Evolutionary conservation across 2,888 invertebrate species (phyloP), one percentile per base, ranked within the genome.

Genomic region (Agrotis segetum): DNA sequence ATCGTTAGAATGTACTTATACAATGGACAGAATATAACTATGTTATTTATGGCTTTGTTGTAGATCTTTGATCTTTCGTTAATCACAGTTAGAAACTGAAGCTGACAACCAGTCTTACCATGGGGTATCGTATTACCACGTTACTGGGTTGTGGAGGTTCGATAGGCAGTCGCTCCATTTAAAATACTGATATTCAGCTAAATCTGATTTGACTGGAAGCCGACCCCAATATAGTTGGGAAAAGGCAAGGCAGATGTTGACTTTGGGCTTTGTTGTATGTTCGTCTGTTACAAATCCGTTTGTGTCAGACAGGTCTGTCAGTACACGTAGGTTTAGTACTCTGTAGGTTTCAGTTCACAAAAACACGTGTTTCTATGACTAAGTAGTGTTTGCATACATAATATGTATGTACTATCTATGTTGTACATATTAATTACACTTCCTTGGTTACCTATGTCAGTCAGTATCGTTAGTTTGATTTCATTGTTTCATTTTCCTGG

Each of bases 391-490:
- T 52, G 56, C 50, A 61, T 68, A 24, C 61, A 40, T 5, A 5
- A 5, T 29, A 29, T 5, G 5, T 40, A 1, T 40, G 40, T 7
- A 29, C n/a, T 50, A 17, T 46, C 3, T 46, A 34, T 19, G 29
- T 55, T 59, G 40, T 67, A 16, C 13, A 60, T 74, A 68, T 75
- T 80, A 68, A 55, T 80, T 61, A 56, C 59, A 52, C 19, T 75
- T 77, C 69, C 64, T 68, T 29, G 19, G 24, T 50, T 47, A 11
- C 40, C 40, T 40, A 60, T 67, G 24, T 34, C 52, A 56, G 40
- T 19, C 11, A 40, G 40, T 40, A 11, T 11, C 34, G 24, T 59
- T 65, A 16, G 24, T 60, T 74, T 11, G 21, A 47, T 56, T 74
- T 60, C 68, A 56, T 80, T 64, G 56, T 77, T 64, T 49, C 9